phyloP scores from a whole-genome alignment of 1,140 invertebrate genomes.

The Drosophila dunni region DNA sequence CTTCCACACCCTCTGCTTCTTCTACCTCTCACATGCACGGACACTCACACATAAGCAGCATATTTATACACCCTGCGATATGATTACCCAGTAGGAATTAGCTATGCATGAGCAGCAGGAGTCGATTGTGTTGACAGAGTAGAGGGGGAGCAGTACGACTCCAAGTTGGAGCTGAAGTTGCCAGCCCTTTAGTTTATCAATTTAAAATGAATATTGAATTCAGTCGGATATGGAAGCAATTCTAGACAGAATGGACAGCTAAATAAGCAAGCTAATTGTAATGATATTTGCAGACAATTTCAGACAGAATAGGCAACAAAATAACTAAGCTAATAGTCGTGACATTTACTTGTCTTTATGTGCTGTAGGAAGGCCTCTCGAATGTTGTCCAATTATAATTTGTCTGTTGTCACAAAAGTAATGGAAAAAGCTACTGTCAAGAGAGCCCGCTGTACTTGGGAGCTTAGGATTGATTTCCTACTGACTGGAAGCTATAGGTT shows the following conservation, averaged over 20 bases:
- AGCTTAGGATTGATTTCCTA: too few relatives aligned
- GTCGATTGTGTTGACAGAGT: background rate
- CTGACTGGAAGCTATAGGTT: too few relatives aligned
- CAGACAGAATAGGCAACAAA: too few relatives aligned
- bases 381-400: too few relatives aligned
- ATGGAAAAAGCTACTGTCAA: too few relatives aligned
- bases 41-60: slow-evolving; percentile 9
- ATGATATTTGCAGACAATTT: too few relatives aligned
- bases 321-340: too few relatives aligned
- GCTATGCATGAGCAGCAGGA: slow-evolving; percentile 3
- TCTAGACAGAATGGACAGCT: background rate
- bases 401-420: too few relatives aligned
- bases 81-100: slow-evolving; percentile 19
- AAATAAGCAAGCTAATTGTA: background rate
- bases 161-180: background rate
- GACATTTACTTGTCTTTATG: too few relatives aligned
- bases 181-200: background rate
- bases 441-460: too few relatives aligned
- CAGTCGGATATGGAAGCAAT: background rate
- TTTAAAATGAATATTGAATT: background rate
- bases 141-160: background rate
- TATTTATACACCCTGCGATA: slow-evolving; percentile 27
- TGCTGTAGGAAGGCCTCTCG: too few relatives aligned
- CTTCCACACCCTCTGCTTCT: background rate
- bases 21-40: slow-evolving; percentile 5